These are phyloP conservation scores for Volucella bombylans DNA, from an alignment of 2,888 invertebrate species.

Conservation along the genomic window DNA sequence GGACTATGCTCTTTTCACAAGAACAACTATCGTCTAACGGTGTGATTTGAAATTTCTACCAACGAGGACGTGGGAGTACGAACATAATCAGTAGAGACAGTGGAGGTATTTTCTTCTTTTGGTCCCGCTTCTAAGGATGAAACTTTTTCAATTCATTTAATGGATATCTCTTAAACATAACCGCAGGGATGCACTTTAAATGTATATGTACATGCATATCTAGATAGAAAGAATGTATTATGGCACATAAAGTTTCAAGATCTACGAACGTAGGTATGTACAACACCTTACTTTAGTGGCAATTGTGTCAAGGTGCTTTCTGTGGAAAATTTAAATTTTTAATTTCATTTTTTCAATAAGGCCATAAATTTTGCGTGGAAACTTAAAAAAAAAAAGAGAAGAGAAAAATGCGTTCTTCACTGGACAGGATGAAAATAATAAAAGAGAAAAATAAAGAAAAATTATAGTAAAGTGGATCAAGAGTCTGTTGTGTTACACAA, in stretches of 20 bases:
- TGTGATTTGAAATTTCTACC: conserved; percentile 17
- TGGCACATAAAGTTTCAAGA: neutral
- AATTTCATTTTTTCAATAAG: conserved; percentile 17
- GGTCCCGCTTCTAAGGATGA: conserved; percentile 16
- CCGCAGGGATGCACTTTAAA: conserved; percentile 21
- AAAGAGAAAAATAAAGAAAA: conserved; percentile 15
- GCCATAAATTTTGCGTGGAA: conserved; percentile 37
- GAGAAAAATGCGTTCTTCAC: conserved; percentile 16
- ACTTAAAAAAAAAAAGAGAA: conserved; percentile 15
- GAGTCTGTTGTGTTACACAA: conserved; percentile 45
- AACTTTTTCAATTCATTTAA: conserved; percentile 65
- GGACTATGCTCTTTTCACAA: conserved; percentile 28
- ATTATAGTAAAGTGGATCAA: conserved; percentile 50
- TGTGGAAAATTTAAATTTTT: conserved; percentile 15
- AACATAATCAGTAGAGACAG: conserved; percentile 62
- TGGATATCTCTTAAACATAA: conserved; percentile 55
- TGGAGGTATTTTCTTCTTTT: conserved; percentile 43
- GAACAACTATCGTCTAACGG: conserved; percentile 46
- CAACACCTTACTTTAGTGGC: conserved; percentile 3
- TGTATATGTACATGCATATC: neutral
- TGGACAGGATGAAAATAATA: conserved; percentile 4
- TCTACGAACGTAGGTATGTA: neutral
- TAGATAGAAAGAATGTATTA: neutral
- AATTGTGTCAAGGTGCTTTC: conserved; percentile 57
- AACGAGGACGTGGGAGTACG: neutral